phyloP scores from a whole-genome alignment of 2,113 vertebrate species.

The Plecturocebus donacophilus region DNA sequence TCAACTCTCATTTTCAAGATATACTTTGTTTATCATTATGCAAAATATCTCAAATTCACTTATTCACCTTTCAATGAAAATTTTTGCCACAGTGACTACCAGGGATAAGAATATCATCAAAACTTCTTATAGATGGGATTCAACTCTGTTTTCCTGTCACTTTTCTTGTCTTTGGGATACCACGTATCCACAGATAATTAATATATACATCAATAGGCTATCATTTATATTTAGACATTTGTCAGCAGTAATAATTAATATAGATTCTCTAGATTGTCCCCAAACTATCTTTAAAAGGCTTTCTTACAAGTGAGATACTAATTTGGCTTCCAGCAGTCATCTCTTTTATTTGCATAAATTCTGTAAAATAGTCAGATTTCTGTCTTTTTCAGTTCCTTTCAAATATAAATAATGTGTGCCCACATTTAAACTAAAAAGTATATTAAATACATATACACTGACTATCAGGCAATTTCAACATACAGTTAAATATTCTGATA shows the following conservation, averaged over 20 bases:
- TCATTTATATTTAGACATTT: slow-evolving; percentile 31
- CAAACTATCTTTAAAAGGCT: not conserved
- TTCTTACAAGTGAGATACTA: slow-evolving; percentile 12
- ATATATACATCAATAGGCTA: not conserved
- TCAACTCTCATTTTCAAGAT: not conserved
- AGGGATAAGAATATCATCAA: not conserved
- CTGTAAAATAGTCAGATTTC: slow-evolving; percentile 20
- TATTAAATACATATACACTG: not conserved
- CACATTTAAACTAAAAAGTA: not conserved
- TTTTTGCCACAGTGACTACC: not conserved
- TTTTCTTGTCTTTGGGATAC: not conserved
- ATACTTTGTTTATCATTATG: not conserved
- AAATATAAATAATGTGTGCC: not conserved
- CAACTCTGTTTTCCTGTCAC: not conserved
- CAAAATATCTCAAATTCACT: not conserved
- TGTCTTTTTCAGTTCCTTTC: slow-evolving; percentile 30
- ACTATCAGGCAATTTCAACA: not conserved
- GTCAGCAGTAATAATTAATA: not conserved
- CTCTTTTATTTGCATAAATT: not conserved
- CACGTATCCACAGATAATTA: not conserved
- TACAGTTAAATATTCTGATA: not conserved
- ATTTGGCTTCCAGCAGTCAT: not conserved
- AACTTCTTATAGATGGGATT: not conserved
- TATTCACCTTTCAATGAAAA: not conserved
- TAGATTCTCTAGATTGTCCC: not conserved